Percentiles rank a stretch among this genome's conserved stretches.
Conservation (phyloP, 1,140 invertebrate species). For the Saccostrea echinata region DNA sequence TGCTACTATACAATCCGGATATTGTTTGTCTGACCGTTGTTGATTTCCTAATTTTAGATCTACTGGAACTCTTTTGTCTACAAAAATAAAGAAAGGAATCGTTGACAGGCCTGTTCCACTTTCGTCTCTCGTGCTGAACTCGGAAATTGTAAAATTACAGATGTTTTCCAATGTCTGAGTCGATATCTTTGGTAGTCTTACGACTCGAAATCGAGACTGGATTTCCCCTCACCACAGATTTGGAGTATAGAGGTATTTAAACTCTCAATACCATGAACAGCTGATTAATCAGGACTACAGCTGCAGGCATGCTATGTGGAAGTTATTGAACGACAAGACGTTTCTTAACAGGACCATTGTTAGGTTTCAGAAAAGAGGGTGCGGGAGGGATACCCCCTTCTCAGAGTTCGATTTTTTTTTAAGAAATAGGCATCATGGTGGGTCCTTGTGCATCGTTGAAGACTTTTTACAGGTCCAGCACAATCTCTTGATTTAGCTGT, state of each 20-base stretch:
- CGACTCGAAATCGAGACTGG: conserved; percentile 61
- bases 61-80: conserved; percentile 1
- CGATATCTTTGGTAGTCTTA: conserved; percentile 59
- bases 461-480: too few relatives aligned
- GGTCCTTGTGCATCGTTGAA: too few relatives aligned
- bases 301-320: too few relatives aligned
- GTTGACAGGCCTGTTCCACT: neutral
- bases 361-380: neutral
- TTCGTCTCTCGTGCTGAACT: neutral
- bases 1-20: too few relatives aligned
- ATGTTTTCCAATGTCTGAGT: conserved; percentile 50
- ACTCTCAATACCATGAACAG: too few relatives aligned
- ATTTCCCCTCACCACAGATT: conserved; percentile 42
- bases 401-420: too few relatives aligned
- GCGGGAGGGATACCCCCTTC: too few relatives aligned
- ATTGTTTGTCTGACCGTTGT: neutral
- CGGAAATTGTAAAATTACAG: neutral
- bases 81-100: neutral
- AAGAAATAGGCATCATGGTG: too few relatives aligned
- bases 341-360: neutral
- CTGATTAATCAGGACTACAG: too few relatives aligned
- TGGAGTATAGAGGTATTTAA: conserved; percentile 46
- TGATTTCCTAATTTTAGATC: neutral
- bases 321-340: neutral
- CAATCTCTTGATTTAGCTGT: too few relatives aligned